phyloP scores from a whole-genome alignment of 2,888 invertebrate species.

The Euplagia quadripunctaria region DNA sequence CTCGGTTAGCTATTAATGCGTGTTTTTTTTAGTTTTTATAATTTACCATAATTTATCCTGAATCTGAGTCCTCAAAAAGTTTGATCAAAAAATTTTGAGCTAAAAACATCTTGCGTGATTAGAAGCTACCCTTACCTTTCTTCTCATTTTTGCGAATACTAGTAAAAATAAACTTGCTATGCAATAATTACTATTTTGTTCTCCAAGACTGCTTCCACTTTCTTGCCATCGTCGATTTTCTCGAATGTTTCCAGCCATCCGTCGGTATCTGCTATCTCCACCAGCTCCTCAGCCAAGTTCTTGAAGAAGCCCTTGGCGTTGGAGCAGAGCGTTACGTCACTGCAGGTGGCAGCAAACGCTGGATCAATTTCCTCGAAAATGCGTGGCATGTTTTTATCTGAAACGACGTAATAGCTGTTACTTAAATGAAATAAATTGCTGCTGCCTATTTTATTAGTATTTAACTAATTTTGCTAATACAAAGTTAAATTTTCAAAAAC shows the following conservation, averaged over 20 bases:
- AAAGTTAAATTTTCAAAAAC: no score
- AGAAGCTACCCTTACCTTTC: no score
- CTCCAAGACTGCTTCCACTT: constrained; percentile 86
- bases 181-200: constrained; percentile 66
- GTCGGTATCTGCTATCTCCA: constrained; percentile 78
- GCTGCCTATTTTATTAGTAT: no score
- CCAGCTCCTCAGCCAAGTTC: constrained; percentile 88
- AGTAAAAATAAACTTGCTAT: background rate
- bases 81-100: no score
- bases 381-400: constrained; percentile 65
- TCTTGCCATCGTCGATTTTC: constrained; percentile 86
- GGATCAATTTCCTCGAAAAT: constrained; percentile 75
- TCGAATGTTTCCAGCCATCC: constrained; percentile 89
- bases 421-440: background rate
- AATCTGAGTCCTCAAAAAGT: no score
- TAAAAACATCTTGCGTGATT: no score
- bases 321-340: constrained; percentile 91
- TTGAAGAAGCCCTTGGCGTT: constrained; percentile 92
- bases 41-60: no score
- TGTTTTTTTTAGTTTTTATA: no score
- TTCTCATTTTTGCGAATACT: no score
- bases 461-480: no score
- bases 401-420: background rate
- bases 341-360: constrained; percentile 89
- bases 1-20: no score